Evolutionary conservation across 1,140 invertebrate genomes (phyloP).

Genomic region (Drosophila tropicalis): DNA sequence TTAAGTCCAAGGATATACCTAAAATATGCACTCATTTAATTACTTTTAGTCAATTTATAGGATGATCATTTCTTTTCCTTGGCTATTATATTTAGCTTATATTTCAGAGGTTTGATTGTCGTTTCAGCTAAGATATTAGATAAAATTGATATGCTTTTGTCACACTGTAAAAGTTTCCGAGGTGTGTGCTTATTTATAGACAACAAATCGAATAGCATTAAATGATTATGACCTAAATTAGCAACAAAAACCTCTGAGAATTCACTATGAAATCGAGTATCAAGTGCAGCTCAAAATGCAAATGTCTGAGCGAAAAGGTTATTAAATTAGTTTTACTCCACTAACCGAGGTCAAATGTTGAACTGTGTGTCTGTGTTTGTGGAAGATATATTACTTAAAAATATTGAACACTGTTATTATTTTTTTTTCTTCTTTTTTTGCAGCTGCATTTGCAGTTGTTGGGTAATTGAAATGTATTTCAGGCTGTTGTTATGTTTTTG

Average conservation of each 20-base stretch:
- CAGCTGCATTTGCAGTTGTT: conserved; percentile 4
- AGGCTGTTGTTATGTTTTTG: neutral
- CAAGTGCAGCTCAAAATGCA: conserved; percentile 1
- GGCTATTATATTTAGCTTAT: neutral
- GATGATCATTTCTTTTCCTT: neutral
- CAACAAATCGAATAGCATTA: neutral
- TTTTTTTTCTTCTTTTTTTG: neutral
- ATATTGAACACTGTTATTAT: neutral
- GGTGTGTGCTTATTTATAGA: conserved; percentile 15
- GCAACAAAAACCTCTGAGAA: neutral
- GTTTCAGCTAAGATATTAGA: too few species aligned
- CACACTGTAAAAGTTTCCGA: neutral
- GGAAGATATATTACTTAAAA: neutral
- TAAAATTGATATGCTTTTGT: neutral
- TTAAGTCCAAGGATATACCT: too few species aligned
- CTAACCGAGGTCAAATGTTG: conserved; percentile 1
- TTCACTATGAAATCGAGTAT: neutral
- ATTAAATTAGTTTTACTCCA: neutral
- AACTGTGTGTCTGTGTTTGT: neutral
- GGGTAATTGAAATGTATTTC: conserved; percentile 12
- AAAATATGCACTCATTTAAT: too few species aligned
- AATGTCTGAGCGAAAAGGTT: neutral
- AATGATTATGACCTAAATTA: conserved; percentile 6
- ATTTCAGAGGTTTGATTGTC: too few species aligned
- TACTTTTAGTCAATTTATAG: too few species aligned